Percentiles rank a stretch among this genome's conserved stretches.
These are phyloP conservation scores for Adelognathus sp. DNA, from an alignment of 2,888 invertebrate species.

Conservation along the genomic window DNA sequence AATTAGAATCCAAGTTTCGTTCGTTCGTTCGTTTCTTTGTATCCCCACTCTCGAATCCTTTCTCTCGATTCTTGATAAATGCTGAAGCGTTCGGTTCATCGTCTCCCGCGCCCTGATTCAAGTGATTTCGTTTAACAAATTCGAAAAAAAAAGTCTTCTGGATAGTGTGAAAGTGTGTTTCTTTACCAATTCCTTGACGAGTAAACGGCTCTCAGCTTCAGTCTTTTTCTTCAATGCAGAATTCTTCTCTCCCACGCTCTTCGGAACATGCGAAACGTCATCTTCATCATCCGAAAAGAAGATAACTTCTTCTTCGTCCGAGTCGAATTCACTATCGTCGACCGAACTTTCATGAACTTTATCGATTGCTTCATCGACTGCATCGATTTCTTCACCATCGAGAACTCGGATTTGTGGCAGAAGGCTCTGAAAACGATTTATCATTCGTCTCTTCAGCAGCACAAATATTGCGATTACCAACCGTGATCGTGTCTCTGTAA, in stretches of 20 bases:
- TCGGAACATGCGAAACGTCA: background rate
- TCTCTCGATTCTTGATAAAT: background rate
- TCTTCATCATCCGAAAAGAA: background rate
- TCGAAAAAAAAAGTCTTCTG: background rate
- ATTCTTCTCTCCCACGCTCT: background rate
- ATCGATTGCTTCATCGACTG: background rate
- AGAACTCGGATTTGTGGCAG: conserved; percentile 54
- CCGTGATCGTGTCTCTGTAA: conserved; percentile 45
- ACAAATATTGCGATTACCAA: conserved; percentile 5
- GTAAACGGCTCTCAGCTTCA: background rate
- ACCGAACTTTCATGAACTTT: background rate
- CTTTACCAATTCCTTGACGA: conserved; percentile 6
- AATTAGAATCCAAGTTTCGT: conserved; percentile 8
- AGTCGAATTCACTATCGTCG: background rate
- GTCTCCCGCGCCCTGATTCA: conserved; percentile 24
- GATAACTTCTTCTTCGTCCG: conserved; percentile 13
- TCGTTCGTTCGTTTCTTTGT: background rate
- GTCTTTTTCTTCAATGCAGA: background rate
- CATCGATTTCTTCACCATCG: conserved; percentile 47
- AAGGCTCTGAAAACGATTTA: conserved; percentile 31
- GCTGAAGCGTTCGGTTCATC: background rate
- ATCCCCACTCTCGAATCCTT: background rate
- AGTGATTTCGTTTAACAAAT: background rate
- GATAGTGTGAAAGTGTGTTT: background rate
- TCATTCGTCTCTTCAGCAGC: background rate